Percentiles rank a stretch among this genome's conserved stretches.
phyloP scores from a whole-genome alignment of 2,797 vertebrate species.

The Enteromius argenteus region DNA sequence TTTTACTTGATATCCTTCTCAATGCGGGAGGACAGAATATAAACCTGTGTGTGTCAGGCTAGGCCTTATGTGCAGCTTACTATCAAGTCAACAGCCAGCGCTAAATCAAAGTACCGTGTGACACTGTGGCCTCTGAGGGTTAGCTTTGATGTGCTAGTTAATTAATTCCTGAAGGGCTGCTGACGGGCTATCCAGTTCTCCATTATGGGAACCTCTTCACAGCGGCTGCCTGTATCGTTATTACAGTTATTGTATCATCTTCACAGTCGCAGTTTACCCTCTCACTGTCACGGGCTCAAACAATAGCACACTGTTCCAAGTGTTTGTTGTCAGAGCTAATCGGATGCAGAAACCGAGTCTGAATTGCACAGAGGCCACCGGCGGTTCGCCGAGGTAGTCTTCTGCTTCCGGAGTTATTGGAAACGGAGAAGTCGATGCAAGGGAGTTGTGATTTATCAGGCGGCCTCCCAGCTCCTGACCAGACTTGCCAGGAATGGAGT shows the following conservation, averaged over 20 bases:
- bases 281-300: slow-evolving; percentile 60
- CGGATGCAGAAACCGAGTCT: slow-evolving; percentile 69
- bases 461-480: slow-evolving; percentile 69
- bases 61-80: slow-evolving; percentile 26
- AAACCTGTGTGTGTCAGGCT: slow-evolving; percentile 25
- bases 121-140: slow-evolving; percentile 20
- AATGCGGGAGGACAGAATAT: background rate
- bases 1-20: background rate
- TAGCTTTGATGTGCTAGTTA: slow-evolving; percentile 52
- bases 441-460: slow-evolving; percentile 72
- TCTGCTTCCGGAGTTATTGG: slow-evolving; percentile 70
- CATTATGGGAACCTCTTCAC: slow-evolving; percentile 35
- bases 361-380: slow-evolving; percentile 59
- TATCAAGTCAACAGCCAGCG: slow-evolving; percentile 32
- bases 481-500: slow-evolving; percentile 62
- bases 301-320: slow-evolving; percentile 69
- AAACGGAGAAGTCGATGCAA: slow-evolving; percentile 59
- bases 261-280: slow-evolving; percentile 50
- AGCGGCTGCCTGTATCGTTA: slow-evolving; percentile 44
- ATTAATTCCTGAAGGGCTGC: slow-evolving; percentile 49
- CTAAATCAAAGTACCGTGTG: slow-evolving; percentile 34
- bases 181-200: slow-evolving; percentile 44
- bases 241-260: slow-evolving; percentile 61
- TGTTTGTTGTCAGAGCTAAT: slow-evolving; percentile 71
- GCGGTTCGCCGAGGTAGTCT: slow-evolving; percentile 47